Base-by-base conservation (phyloP, 92 coral and sea anemone species). In the Porites rus region DNA sequence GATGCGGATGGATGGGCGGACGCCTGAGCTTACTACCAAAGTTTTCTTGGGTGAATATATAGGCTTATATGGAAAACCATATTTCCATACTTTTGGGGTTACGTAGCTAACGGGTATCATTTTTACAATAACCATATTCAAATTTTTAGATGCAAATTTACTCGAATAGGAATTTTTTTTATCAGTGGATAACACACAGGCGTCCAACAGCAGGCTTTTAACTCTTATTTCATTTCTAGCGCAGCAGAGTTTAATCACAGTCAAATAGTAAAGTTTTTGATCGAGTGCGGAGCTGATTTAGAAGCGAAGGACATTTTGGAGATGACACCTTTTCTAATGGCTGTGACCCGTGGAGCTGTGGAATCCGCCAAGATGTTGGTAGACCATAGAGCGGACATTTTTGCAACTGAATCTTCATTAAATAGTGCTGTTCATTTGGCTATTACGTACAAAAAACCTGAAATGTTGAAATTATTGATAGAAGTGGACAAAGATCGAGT, bases 341-440 rank as follows among this genome's bases (percentile, higher is more conserved):
- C 98, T 0, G 96, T 94, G 16, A 86, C 71, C 28, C 63, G 69
- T 21, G 92, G 87, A 60, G 75, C 67, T 10, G 77, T 76, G 46
- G 82, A 90, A 75, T 87, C 91, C 5, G 94, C 82, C 7, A 63
- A 64, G 6, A 21, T 75, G 11, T 85, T 94, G 51, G 69, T 92
- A 31, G 90, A 94, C 65, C 68, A 75, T 28, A 96, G 98, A 13
- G 98, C 92, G 1, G 81, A 90, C 65, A 77, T 93, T 50, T 87
- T 78, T 0, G 91, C 94, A 20, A 65, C 56, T 2, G 94, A 93
- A 19, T 20, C 82, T 25, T 62, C 78, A 7, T 73, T 82, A 1
- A 75, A 82, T 50, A 90, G 92, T 62, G 75, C 93, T 64, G 76
- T 94, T 73, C 98, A 94, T 85, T 75, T 88, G 63, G 98, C 98